Base-by-base conservation (phyloP, 2,797 vertebrate species). In the Rachycentron canadum region DNA sequence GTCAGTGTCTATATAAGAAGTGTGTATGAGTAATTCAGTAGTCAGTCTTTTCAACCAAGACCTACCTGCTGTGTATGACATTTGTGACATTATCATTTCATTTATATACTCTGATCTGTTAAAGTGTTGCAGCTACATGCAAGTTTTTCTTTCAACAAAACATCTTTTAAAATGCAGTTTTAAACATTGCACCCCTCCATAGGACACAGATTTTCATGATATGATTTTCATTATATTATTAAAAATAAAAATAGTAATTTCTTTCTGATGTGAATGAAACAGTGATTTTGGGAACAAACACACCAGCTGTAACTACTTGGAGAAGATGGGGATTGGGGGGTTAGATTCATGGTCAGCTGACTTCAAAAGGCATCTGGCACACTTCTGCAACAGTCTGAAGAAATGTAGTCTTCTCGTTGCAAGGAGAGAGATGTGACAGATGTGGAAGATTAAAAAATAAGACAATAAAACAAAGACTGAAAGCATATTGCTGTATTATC, bases 401-500 rank as follows among this genome's bases (percentile, higher is more conserved):
- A 79, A 65, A 66, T 49, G 64, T 28, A 65, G 38, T 13, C 58
- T 5, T 61, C 34, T 59, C 32, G 74, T 3, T 71, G 32, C 12
- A 36, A 28, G 5, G 55, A 72, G 23, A 76, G 26, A 69, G 21
- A 61, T 40, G 72, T 66, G 19, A 66, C 2, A 30, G 45, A 67
- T 28, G 55, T 66, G 26, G 3, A 57, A 62, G 49, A 11, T 55
- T 32, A 23, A 49, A 56, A 70, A 56, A 17, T 17, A 49, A 43
- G 7, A 65, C 30, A 78, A 80, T 12, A 23, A 61, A 73, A 65
- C 34, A 76, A 65, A 70, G n/a, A 41, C 63, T 83, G 38, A 70
- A 82, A 79, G 79, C 63, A 43, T 66, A 72, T 62, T 74, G 63
- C 63, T 90, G 88, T 91, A 91, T 89, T 93, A 89, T 79, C 72